Percentiles rank a stretch among this genome's conserved stretches.
phyloP scores from a whole-genome alignment of 2,797 vertebrate species.

The Sternotherus odoratus region DNA sequence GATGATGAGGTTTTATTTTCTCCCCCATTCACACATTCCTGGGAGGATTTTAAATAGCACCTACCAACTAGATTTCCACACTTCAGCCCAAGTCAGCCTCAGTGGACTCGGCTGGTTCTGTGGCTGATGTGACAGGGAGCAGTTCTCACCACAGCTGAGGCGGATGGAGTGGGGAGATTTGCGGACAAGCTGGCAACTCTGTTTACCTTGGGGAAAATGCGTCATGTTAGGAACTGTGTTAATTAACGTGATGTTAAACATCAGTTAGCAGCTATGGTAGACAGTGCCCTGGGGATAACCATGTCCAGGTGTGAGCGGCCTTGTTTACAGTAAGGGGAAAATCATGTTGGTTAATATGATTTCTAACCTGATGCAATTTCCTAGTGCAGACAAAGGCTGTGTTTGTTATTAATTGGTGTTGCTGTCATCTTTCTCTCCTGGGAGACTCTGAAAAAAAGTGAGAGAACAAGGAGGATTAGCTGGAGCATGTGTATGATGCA shows the following conservation, averaged over 20 bases:
- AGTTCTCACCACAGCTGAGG: not conserved
- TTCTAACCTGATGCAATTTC: not conserved
- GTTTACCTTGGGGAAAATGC: not conserved
- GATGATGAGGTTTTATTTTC: fast-evolving
- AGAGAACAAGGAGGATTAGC: not conserved
- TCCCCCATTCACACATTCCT: not conserved
- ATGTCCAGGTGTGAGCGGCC: fast-evolving
- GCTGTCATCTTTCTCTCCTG: not conserved
- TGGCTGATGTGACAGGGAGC: not conserved
- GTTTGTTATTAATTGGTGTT: not conserved
- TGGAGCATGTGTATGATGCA: not conserved
- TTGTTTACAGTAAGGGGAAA: not conserved
- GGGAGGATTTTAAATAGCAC: not conserved
- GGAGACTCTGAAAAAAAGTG: not conserved
- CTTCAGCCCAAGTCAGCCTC: not conserved
- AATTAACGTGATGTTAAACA: not conserved
- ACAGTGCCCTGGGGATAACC: not conserved
- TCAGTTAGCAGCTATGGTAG: fast-evolving
- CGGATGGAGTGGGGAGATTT: not conserved
- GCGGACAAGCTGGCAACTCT: not conserved
- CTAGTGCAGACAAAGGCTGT: fast-evolving
- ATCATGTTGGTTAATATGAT: fast-evolving
- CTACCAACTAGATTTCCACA: not conserved
- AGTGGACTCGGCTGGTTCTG: fast-evolving
- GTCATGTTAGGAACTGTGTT: not conserved